phyloP scores from a whole-genome alignment of 2,113 vertebrate species.

The Globicephala melas region DNA sequence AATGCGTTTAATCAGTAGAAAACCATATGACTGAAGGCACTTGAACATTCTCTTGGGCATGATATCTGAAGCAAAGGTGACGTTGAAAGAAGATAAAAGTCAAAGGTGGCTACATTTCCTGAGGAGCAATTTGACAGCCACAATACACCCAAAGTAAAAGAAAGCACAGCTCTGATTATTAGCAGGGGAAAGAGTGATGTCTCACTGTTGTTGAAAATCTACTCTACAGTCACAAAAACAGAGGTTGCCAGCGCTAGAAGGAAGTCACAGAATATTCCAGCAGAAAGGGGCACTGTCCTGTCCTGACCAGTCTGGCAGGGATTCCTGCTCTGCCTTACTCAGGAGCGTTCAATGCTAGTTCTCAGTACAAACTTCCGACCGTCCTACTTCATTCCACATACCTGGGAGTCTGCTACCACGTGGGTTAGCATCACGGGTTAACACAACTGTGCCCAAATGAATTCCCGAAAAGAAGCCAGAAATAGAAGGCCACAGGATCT shows the following conservation, averaged over 20 bases:
- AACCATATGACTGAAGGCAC: neutral
- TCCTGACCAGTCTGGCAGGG: neutral
- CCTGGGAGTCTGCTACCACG: neutral
- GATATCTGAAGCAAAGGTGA: neutral
- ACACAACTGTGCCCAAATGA: neutral
- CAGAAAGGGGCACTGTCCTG: neutral
- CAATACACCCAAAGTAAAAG: neutral
- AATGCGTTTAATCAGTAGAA: neutral
- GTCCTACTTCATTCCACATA: neutral
- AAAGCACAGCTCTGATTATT: neutral
- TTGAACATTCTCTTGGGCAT: neutral
- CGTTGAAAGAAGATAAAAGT: neutral
- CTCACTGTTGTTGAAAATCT: neutral
- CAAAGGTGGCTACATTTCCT: neutral
- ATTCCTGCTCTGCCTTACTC: too few relatives aligned
- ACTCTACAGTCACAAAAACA: neutral
- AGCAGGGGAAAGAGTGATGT: neutral
- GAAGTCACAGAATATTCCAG: neutral
- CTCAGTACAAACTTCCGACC: neutral
- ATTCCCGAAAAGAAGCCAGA: neutral
- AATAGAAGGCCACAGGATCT: neutral
- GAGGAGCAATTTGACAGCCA: neutral
- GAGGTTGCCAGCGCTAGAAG: neutral
- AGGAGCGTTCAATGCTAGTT: neutral
- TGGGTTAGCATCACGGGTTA: neutral